Evolutionary conservation across 2,113 vertebrate genomes (phyloP).

Genomic region (Pseudorasbora parva): DNA sequence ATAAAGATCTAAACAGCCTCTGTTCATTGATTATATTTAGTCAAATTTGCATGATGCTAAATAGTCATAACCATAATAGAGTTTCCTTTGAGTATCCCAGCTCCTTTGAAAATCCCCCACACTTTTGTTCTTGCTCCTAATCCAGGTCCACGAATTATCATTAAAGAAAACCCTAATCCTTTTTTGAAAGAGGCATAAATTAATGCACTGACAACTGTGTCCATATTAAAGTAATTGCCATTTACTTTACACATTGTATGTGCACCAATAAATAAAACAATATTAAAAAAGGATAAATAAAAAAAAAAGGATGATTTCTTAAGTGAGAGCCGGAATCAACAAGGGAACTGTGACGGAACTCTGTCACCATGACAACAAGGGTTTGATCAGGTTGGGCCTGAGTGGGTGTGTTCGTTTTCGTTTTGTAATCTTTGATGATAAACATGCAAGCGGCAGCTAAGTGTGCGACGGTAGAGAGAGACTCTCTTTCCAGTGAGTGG

Average conservation of each 20-base stretch:
- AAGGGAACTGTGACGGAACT: conserved; percentile 67
- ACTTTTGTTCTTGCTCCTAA: conserved; percentile 64
- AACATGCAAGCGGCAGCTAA: conserved; percentile 65
- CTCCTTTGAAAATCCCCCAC: conserved; percentile 32
- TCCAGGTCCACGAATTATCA: conserved; percentile 73
- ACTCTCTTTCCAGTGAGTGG: not conserved
- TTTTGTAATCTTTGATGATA: conserved; percentile 72
- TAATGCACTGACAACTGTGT: conserved; percentile 69
- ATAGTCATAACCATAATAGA: not conserved
- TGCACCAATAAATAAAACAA: conserved; percentile 66
- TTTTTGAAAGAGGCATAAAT: conserved; percentile 71
- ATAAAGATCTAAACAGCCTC: not conserved
- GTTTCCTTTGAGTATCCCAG: conserved; percentile 9
- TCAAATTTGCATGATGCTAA: not conserved
- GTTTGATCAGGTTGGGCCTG: conserved; percentile 65
- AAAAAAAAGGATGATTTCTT: conserved; percentile 36
- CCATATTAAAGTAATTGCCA: conserved; percentile 62
- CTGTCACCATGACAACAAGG: conserved; percentile 79
- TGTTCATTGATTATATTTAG: not conserved
- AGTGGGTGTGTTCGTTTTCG: conserved; percentile 72
- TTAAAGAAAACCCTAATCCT: conserved; percentile 63
- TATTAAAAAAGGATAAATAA: conserved; percentile 8
- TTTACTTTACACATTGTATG: conserved; percentile 60
- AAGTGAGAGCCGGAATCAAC: conserved; percentile 52
- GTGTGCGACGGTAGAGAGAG: conserved; percentile 54